Percentiles rank a stretch among this genome's conserved stretches.
Conservation (phyloP, 2,888 invertebrate genomes). For the Petrolisthes manimaculis region DNA sequence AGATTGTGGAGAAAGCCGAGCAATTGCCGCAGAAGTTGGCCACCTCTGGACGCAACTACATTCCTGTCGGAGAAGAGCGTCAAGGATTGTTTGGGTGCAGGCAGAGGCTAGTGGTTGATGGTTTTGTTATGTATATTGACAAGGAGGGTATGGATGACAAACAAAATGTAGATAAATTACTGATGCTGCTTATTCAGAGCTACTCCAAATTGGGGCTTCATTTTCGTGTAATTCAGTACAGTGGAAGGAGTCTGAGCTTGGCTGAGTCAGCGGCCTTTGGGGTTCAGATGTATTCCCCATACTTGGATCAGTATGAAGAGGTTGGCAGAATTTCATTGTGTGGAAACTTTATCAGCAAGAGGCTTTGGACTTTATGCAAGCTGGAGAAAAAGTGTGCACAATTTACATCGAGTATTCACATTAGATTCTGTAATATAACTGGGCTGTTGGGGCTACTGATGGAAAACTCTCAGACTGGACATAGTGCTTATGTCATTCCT, state of each 20-base stretch:
- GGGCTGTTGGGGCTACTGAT: conserved; percentile 40
- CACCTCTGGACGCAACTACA: conserved; percentile 41
- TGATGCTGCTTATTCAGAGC: conserved; percentile 33
- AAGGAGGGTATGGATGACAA: conserved; percentile 22
- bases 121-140: conserved; percentile 29
- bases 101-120: conserved; percentile 45
- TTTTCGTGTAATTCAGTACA: conserved; percentile 41
- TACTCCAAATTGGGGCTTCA: conserved; percentile 45
- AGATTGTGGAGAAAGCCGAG: conserved; percentile 39
- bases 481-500: conserved; percentile 43
- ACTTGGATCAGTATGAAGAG: conserved; percentile 35
- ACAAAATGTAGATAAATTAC: conserved; percentile 27
- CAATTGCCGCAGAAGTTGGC: conserved; percentile 49
- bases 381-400: conserved; percentile 14
- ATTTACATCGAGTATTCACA: conserved; percentile 54
- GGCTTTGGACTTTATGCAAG: conserved; percentile 45
- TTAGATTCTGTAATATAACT: conserved; percentile 40
- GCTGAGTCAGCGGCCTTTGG: conserved; percentile 53
- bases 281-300: conserved; percentile 37
- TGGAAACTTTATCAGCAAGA: conserved; percentile 57
- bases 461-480: conserved; percentile 45
- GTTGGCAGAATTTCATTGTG: conserved; percentile 53
- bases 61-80: background rate
- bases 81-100: conserved; percentile 27
- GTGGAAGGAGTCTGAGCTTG: background rate